Conservation (phyloP, 2,888 invertebrate species). For the Priocnemis perturbator region DNA sequence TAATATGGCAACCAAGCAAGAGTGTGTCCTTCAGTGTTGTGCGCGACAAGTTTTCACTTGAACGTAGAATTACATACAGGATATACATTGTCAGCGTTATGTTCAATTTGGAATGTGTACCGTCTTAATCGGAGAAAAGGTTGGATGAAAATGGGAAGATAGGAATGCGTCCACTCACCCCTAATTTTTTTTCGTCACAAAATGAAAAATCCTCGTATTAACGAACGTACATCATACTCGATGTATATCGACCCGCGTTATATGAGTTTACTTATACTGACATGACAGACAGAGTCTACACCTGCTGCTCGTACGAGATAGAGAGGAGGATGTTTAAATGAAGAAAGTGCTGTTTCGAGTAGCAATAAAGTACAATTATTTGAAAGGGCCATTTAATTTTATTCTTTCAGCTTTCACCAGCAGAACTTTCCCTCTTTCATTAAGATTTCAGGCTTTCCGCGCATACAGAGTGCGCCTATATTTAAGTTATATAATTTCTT, state of each 20-base stretch:
- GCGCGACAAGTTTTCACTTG: neutral
- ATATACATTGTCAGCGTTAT: neutral
- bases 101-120: conserved; percentile 22
- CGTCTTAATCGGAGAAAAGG: conserved; percentile 5
- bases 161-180: neutral
- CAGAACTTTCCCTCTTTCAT: conserved; percentile 9
- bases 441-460: neutral
- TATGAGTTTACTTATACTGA: conserved; percentile 40
- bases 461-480: neutral
- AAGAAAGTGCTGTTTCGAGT: conserved; percentile 48
- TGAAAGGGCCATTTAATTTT: conserved; percentile 46
- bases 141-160: neutral
- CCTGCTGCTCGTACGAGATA: conserved; percentile 45
- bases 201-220: neutral
- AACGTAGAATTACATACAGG: neutral
- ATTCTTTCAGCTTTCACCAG: conserved; percentile 35
- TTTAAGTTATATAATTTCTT: conserved; percentile 12
- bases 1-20: conserved; percentile 25
- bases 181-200: conserved; percentile 2
- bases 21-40: conserved; percentile 24
- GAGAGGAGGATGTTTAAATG: conserved; percentile 27
- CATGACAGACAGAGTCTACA: conserved; percentile 18
- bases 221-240: neutral
- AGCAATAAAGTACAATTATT: conserved; percentile 58
- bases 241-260: neutral